Conservation (phyloP, 2,888 invertebrate genomes). For the Leptinotarsa juncta region DNA sequence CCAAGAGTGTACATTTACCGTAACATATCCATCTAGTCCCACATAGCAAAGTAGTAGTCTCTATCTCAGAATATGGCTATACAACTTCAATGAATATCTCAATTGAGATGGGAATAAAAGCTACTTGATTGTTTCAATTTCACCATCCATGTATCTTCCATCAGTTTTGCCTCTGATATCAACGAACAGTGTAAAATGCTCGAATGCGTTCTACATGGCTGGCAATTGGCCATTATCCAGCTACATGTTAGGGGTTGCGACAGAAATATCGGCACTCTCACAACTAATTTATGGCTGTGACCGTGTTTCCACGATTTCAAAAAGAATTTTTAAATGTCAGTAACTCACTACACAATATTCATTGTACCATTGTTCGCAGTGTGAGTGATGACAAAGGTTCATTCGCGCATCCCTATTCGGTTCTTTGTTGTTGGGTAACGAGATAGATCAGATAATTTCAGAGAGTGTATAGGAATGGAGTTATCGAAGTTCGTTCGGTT, state of each 20-base stretch:
- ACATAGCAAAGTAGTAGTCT: too few relatives aligned
- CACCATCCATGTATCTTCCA: neutral
- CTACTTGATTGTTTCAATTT: neutral
- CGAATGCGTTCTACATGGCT: neutral
- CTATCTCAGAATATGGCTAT: too few relatives aligned
- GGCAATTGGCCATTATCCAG: slow-evolving; percentile 17
- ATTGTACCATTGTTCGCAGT: slow-evolving; percentile 1
- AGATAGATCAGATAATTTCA: slow-evolving; percentile 9
- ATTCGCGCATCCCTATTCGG: slow-evolving; percentile 3
- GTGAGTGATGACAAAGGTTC: slow-evolving; percentile 7
- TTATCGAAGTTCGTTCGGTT: neutral
- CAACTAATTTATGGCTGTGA: slow-evolving; percentile 10
- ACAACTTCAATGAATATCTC: neutral
- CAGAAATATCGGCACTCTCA: slow-evolving; percentile 13
- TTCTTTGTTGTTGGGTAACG: slow-evolving; percentile 9
- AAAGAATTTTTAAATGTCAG: slow-evolving; percentile 16
- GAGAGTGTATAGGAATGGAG: neutral
- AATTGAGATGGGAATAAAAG: neutral
- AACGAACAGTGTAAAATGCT: neutral
- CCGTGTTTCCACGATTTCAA: slow-evolving; percentile 5
- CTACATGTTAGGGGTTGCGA: slow-evolving; percentile 9
- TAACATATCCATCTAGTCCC: too few relatives aligned
- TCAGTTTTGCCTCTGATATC: slow-evolving; percentile 5
- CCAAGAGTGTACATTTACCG: too few relatives aligned
- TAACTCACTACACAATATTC: slow-evolving; percentile 3